Evolutionary conservation across 2,797 vertebrate species (phyloP).

Genomic region (Psittacula derbiana): DNA sequence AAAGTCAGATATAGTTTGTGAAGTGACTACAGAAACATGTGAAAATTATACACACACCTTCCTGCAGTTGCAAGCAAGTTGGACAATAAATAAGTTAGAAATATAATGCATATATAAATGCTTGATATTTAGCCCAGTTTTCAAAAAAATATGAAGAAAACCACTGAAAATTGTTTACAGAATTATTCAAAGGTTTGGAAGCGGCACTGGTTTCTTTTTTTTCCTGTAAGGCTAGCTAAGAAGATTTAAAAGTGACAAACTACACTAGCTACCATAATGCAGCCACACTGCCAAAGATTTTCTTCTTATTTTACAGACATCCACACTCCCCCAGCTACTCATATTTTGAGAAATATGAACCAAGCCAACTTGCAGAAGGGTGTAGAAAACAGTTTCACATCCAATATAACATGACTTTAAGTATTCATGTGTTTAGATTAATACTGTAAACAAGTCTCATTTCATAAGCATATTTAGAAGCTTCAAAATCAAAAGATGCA

Average conservation of each 20-base stretch:
- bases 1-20: background rate
- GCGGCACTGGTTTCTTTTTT: background rate
- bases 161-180: background rate
- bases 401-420: background rate
- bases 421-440: background rate
- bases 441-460: background rate
- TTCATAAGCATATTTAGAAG: background rate
- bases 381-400: background rate
- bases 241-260: background rate
- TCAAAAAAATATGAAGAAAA: background rate
- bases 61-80: background rate
- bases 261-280: background rate
- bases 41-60: background rate
- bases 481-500: background rate
- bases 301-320: background rate
- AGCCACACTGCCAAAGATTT: background rate
- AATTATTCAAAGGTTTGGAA: background rate
- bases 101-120: background rate
- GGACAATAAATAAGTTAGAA: background rate
- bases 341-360: background rate
- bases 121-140: background rate
- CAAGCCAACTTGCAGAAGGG: fast-evolving
- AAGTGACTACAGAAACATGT: background rate
- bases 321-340: background rate
- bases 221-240: background rate